A percentile compares a stretch with the other conserved stretches of the same genome.
Conservation (phyloP, 2,797 vertebrate species). For the Propithecus perrieri region DNA sequence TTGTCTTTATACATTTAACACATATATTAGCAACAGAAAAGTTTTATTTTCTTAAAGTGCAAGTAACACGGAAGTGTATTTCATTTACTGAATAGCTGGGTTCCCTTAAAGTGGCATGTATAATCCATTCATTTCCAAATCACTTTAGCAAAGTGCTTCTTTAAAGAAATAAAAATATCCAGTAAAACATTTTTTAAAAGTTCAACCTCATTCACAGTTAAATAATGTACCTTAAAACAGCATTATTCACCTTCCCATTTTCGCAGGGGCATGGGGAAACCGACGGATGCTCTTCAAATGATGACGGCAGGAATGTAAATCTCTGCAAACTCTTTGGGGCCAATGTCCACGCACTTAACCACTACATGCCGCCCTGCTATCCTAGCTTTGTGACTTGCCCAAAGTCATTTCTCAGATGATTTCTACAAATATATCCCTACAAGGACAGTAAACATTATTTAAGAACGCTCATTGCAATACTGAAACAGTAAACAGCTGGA, state of each 20-base stretch:
- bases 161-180: conserved; percentile 50
- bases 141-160: neutral
- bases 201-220: neutral
- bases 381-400: neutral
- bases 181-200: neutral
- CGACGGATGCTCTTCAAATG: neutral
- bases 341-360: neutral
- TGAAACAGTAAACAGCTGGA: neutral
- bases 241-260: neutral
- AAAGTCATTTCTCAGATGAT: neutral
- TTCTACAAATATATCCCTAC: neutral
- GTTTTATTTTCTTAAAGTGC: conserved; percentile 34
- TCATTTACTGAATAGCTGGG: neutral
- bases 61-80: conserved; percentile 15
- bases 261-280: neutral
- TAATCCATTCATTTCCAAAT: conserved; percentile 23
- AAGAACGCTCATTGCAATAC: neutral
- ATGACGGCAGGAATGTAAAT: neutral
- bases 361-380: neutral
- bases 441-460: neutral
- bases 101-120: neutral
- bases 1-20: conserved; percentile 42
- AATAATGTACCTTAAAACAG: neutral
- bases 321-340: neutral
- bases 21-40: conserved; percentile 12